Percentiles rank a stretch among this genome's conserved stretches.
Conservation (phyloP, 2,113 vertebrate genomes). For the Sturnira hondurensis region DNA sequence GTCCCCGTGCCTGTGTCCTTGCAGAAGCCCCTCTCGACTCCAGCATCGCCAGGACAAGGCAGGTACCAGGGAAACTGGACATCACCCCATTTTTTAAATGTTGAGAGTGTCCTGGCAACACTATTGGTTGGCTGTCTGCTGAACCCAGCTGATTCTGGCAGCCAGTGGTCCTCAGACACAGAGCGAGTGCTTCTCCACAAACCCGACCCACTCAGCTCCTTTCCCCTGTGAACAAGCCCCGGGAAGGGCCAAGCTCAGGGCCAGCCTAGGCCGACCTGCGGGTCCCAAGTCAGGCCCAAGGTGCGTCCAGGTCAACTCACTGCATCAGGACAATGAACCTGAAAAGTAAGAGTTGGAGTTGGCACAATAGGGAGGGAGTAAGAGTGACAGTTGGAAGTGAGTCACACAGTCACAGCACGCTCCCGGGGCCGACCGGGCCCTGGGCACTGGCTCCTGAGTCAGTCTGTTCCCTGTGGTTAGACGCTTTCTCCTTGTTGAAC, state of each 20-base stretch:
- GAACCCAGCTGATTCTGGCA: background rate
- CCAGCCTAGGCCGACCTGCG: fast-evolving
- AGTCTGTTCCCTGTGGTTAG: background rate
- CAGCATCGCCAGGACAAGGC: background rate
- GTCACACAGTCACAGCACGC: background rate
- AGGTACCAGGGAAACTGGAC: background rate
- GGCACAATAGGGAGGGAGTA: fast-evolving
- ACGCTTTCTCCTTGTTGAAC: background rate
- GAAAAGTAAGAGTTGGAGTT: background rate
- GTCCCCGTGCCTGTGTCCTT: background rate
- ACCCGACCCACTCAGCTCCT: fast-evolving
- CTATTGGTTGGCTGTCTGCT: background rate
- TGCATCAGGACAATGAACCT: background rate
- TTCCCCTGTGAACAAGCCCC: background rate
- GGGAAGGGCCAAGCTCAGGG: fast-evolving
- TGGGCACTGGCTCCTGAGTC: background rate
- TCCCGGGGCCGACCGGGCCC: background rate
- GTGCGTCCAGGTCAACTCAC: background rate
- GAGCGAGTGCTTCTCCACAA: fast-evolving
- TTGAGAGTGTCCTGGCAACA: background rate
- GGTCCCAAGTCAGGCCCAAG: background rate
- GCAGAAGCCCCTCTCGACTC: background rate
- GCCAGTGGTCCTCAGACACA: background rate
- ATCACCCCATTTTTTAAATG: background rate
- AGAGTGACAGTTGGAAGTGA: background rate